phyloP scores from a whole-genome alignment of 1,140 invertebrate genomes.

The Drosophila asahinai region DNA sequence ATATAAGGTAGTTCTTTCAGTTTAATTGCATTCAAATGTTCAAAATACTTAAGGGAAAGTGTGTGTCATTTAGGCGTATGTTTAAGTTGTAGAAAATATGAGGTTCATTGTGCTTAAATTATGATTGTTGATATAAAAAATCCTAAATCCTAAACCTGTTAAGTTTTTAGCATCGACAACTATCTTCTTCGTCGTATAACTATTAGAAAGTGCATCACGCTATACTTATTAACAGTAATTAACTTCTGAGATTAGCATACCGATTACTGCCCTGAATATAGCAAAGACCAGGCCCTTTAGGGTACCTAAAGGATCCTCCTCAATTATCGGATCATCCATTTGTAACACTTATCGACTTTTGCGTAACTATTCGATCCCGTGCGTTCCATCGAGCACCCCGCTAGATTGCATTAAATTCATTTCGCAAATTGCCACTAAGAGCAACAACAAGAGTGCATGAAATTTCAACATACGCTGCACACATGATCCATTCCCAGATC shows the following conservation, averaged over 20 bases:
- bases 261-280: no score
- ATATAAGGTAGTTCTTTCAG: no score
- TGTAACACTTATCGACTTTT: conserved; percentile 15
- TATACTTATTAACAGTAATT: neutral
- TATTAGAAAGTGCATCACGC: no score
- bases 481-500: conserved; percentile 76
- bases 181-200: no score
- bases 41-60: no score
- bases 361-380: conserved; percentile 1
- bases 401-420: conserved; percentile 73
- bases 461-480: conserved; percentile 72
- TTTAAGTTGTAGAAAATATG: no score
- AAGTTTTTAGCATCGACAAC: no score
- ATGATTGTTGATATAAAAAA: no score
- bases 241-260: neutral
- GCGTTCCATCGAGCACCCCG: conserved; percentile 55
- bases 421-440: conserved; percentile 41
- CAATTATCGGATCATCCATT: conserved; percentile 17
- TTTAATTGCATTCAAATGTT: no score
- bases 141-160: no score
- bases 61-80: no score
- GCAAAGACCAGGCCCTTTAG: neutral
- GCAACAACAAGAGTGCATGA: conserved; percentile 41
- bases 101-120: no score
- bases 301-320: conserved; percentile 9